These are phyloP conservation scores for Australoheros facetus DNA, from an alignment of 2,797 vertebrate species.

Conservation along the genomic window DNA sequence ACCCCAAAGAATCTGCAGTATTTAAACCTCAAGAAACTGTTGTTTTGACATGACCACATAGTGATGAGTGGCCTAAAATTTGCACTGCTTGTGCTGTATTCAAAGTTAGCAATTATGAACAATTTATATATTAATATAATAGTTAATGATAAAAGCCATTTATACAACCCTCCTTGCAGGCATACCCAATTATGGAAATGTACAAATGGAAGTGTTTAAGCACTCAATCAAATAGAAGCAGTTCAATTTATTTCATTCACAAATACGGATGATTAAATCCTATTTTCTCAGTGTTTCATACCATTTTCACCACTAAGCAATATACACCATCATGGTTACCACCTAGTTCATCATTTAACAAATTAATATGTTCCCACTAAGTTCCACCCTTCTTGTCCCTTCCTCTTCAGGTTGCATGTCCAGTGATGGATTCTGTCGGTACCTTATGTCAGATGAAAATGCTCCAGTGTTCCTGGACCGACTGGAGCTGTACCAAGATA, in stretches of 20 bases:
- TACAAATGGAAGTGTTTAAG: too few species aligned
- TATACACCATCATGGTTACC: neutral
- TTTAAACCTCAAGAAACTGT: neutral
- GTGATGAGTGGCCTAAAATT: neutral
- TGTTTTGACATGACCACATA: neutral
- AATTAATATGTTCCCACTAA: neutral
- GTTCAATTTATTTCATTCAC: neutral
- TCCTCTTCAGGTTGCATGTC: constrained; percentile 87
- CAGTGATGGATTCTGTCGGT: constrained; percentile 95
- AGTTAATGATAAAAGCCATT: neutral
- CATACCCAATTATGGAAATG: too few species aligned
- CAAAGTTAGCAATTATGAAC: neutral
- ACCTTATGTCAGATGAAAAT: constrained; percentile 98
- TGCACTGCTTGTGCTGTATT: neutral
- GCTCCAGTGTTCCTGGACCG: constrained; percentile 96
- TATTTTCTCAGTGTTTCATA: neutral
- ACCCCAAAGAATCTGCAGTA: neutral
- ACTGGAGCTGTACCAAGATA: constrained; percentile 96
- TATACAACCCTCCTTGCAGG: neutral
- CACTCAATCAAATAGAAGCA: too few species aligned
- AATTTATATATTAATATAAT: too few species aligned
- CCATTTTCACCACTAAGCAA: neutral
- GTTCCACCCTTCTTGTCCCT: neutral
- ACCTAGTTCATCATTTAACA: neutral
- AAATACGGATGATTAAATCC: too few species aligned